Evolutionary conservation across 2,797 vertebrate genomes (phyloP), one percentile per base, ranked within the genome.

Genomic region (Anableps anableps): DNA sequence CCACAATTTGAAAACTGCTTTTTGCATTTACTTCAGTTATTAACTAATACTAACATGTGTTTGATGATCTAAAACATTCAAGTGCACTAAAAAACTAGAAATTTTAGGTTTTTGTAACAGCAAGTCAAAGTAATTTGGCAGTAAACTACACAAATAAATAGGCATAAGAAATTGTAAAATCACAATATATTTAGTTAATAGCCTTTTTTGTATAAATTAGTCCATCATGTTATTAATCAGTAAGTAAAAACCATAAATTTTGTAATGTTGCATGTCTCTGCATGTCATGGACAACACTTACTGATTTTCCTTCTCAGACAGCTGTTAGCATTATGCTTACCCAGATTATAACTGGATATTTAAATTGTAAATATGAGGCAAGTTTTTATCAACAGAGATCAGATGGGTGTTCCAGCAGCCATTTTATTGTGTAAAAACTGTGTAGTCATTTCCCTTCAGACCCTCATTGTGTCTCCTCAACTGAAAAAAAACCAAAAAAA

Each of bases 401-500:
- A n/a, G n/a, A 78, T 11, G 11, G 79, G 68, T 80, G 53, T 6
- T 53, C 76, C 38, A 17, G 55, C 85, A 80, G 23, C 83, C 74
- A 74, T 86, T 87, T 89, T 71, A 89, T 88, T 89, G 84, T 80
- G 70, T 89, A 85, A 83, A 88, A 89, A 91, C 80, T 83, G 86
- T 71, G 23, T 13, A 71, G 23, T 86, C 84, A 81, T 26, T 83
- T 88, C 85, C 83, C 85, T 86, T 82, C 73, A 75, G 87, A 83
- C 81, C 83, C 83, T 62, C 72, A 78, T 80, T 19, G 76, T 79
- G 72, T 80, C 85, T 90, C 81, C 70, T 81, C 48, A 0, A 43
- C 82, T 80, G 85, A 84, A 81, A 86, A 83, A 45, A 29, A 86
- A 89, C 84, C 89, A 84, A 81, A 86, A 83, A 45, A 29, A 86